Conservation (phyloP, 2,113 vertebrate genomes). For the Lasiurus borealis region DNA sequence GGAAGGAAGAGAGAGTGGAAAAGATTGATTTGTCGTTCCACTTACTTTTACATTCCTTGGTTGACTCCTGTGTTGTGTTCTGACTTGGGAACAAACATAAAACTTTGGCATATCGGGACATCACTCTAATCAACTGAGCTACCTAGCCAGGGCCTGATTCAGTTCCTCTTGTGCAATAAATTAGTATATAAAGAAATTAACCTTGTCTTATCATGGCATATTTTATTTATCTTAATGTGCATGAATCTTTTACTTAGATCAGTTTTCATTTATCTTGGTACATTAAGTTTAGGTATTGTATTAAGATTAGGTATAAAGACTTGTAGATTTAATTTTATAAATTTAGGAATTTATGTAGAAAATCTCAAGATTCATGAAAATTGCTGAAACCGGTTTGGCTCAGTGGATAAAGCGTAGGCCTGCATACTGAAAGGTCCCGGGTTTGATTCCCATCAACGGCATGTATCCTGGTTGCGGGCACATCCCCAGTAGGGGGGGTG, state of each 20-base stretch:
- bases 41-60: background rate
- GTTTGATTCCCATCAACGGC: too few species aligned
- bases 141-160: background rate
- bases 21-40: background rate
- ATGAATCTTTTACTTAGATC: background rate
- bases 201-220: background rate
- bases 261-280: background rate
- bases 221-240: constrained; percentile 31
- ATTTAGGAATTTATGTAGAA: constrained; percentile 39
- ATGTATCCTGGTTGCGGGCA: too few species aligned
- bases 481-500: too few species aligned
- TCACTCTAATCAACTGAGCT: background rate
- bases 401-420: too few species aligned
- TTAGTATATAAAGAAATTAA: background rate
- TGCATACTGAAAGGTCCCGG: too few species aligned
- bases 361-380: background rate
- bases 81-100: background rate
- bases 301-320: background rate
- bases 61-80: background rate
- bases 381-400: too few species aligned
- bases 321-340: constrained; percentile 7
- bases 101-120: background rate
- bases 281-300: background rate
- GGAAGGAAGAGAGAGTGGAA: background rate
- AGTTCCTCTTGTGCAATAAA: background rate